Evolutionary conservation across 1,140 invertebrate species (phyloP), one percentile per base, ranked within the genome.

Genomic region (Nebria ingens): DNA sequence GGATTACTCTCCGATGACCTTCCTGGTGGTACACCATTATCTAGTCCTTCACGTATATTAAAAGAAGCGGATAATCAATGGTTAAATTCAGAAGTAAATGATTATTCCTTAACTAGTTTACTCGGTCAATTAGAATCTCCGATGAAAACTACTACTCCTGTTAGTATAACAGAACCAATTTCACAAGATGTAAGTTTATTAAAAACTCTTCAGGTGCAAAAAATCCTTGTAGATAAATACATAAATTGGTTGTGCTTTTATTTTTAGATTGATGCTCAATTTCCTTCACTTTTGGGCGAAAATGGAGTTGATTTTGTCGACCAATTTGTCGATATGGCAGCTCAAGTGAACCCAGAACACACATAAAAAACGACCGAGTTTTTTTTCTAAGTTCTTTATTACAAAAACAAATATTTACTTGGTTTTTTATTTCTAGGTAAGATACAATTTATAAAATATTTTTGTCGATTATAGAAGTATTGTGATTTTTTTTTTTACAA

Each of bases 41-140:
- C 81, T 23, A 88, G 85, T 57, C 86, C 86, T n/a, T 84, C 85
- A 52, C 77, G 82, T 64, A 78, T 90, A 64, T 73, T 91, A 19
- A 83, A 85, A 56, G 86, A 89, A 60, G 77, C 79, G 42, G 81
- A 83, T 57, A 71, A 75, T 56, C 82, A 84, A 42, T 91, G 88
- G 88, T 75, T 90, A 20, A 87, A 85, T 63, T 77, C 82, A 4
- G 80, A 87, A 67, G 82, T 86, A 19, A 83, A 82, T 55, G 87
- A 91, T 69, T 90, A 88, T 73, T 90, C 87, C 17, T 74, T 91
- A 29, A 88, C 84, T 64, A 87, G 83, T 69, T 82, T 91, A 66
- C 73, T 91, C 49, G 85, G 85, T 0, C 86, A 89, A 62, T 71
- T 90, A 40, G 89, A 90, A 62, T 82, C 79, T 19, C 80, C 80